phyloP scores from a whole-genome alignment of 2,113 vertebrate genomes.

The Oreochromis spilurus region DNA sequence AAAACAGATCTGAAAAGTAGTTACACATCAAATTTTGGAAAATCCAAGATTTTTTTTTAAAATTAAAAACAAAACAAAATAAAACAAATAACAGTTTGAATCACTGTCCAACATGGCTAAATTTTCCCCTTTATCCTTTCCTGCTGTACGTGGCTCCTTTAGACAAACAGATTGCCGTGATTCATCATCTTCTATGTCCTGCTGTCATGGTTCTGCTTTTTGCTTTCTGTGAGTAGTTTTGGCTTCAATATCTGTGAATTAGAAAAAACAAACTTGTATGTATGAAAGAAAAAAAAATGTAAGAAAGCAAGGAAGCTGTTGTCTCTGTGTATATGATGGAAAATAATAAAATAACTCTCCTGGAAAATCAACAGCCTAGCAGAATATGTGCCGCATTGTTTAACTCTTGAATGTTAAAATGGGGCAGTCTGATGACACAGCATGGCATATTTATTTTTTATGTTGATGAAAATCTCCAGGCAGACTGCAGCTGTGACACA shows the following conservation, averaged over 20 bases:
- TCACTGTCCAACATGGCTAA: background rate
- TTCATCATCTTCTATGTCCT: background rate
- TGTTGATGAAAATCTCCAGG: background rate
- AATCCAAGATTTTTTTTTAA: background rate
- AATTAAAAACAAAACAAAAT: background rate
- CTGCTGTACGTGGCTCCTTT: background rate
- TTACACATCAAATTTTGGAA: background rate
- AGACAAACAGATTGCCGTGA: rapidly evolving
- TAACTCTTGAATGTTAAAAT: background rate
- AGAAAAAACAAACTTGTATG: background rate
- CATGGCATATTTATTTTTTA: background rate
- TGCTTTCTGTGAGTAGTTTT: rapidly evolving
- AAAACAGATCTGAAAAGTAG: too few species aligned
- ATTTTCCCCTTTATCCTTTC: background rate
- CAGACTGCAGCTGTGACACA: background rate
- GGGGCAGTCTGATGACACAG: background rate
- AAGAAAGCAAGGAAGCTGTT: background rate
- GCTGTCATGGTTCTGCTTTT: background rate
- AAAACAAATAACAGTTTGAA: background rate
- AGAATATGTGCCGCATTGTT: background rate
- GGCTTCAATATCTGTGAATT: background rate
- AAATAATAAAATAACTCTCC: background rate
- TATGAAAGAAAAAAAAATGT: too few species aligned
- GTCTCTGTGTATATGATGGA: rapidly evolving
- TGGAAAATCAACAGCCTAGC: background rate